A percentile compares a stretch with the other conserved stretches of the same genome.
Evolutionary conservation across 2,888 invertebrate genomes (phyloP).

Genomic region (Scaptomyza polygonia): DNA sequence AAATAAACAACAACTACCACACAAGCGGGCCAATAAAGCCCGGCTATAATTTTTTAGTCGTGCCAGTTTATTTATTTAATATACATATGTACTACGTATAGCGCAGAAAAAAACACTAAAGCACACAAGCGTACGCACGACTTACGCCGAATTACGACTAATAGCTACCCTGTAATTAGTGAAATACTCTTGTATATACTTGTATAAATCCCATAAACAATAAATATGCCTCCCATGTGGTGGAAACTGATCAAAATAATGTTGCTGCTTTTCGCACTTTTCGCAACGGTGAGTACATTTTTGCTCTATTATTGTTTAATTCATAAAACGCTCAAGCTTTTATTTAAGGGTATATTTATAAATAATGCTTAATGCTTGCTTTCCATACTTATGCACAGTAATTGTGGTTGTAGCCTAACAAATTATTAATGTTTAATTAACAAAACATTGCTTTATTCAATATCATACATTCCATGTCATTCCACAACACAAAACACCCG

Average conservation of each 20-base stretch:
- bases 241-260: constrained; percentile 59
- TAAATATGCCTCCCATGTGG: constrained; percentile 60
- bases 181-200: not conserved
- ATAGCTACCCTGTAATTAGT: constrained; percentile 32
- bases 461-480: not conserved
- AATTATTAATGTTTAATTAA: not conserved
- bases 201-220: not conserved
- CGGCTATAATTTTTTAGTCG: constrained; percentile 69
- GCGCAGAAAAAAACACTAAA: constrained; percentile 31
- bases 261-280: constrained; percentile 61
- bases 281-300: constrained; percentile 59
- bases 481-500: not conserved
- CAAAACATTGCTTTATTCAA: no score
- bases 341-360: not conserved
- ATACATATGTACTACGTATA: no score
- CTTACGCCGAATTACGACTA: constrained; percentile 10
- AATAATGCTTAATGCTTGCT: not conserved
- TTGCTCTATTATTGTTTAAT: not conserved
- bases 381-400: not conserved
- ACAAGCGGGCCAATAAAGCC: constrained; percentile 49
- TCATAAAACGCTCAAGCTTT: not conserved
- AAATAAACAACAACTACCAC: constrained; percentile 31
- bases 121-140: constrained; percentile 9
- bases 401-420: constrained; percentile 7
- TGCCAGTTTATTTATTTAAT: constrained; percentile 71